phyloP scores from a whole-genome alignment of 2,797 vertebrate species.

The Allobates femoralis region DNA sequence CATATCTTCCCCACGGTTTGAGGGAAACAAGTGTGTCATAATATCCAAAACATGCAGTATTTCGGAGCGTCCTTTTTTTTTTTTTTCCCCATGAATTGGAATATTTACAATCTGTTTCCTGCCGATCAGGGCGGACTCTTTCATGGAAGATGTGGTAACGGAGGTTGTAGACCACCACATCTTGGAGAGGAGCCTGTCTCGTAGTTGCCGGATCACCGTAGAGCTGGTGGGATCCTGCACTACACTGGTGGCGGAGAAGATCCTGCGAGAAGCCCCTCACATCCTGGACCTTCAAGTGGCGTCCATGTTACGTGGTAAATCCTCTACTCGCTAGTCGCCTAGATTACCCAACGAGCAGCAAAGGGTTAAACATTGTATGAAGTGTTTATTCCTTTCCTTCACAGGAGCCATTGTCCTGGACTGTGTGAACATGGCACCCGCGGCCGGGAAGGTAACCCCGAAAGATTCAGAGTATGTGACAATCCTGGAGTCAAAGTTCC shows the following conservation, averaged over 20 bases:
- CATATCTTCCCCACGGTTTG: no score
- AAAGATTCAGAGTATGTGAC: constrained; percentile 79
- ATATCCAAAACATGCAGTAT: no score
- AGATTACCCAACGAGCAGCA: neutral
- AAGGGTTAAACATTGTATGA: no score
- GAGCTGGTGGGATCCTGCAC: constrained; percentile 89
- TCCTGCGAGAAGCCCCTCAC: constrained; percentile 81
- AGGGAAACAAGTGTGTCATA: no score
- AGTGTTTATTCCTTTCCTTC: neutral
- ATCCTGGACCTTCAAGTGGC: constrained; percentile 82
- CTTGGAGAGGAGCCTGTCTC: constrained; percentile 74
- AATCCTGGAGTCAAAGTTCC: constrained; percentile 82
- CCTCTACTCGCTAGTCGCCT: no score
- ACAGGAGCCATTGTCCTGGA: constrained; percentile 88
- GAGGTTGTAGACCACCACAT: constrained; percentile 89
- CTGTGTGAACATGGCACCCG: constrained; percentile 90
- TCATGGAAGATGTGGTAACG: constrained; percentile 82
- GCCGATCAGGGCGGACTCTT: constrained; percentile 77
- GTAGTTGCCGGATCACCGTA: constrained; percentile 76
- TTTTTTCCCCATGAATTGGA: neutral
- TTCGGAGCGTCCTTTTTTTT: no score
- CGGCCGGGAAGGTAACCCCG: constrained; percentile 87
- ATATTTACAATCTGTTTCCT: no score
- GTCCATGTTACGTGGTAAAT: constrained; percentile 85
- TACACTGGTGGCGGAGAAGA: constrained; percentile 87